A percentile compares a stretch with the other conserved stretches of the same genome.
Evolutionary conservation across 30 jellyfish, hydroid and myxozoan genomes (phyloP).

Genomic region (Aurelia aurita): DNA sequence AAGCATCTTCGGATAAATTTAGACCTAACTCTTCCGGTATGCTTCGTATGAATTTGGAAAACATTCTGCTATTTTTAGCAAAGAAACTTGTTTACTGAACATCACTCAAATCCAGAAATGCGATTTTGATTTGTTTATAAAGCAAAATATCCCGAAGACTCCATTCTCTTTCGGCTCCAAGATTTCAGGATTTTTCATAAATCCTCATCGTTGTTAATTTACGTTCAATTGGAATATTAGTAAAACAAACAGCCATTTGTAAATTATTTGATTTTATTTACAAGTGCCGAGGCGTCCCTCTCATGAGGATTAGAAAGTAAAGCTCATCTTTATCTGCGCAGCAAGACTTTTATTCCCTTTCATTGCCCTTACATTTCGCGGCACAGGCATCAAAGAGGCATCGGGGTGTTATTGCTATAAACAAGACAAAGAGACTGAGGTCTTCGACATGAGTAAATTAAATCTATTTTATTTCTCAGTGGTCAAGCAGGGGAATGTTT

Average conservation of each 20-base stretch:
- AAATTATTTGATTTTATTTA: not conserved
- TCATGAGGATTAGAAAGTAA: conserved; percentile 1
- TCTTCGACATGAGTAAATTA: conserved; percentile 19
- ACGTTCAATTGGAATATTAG: conserved; percentile 24
- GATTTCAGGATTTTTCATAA: not conserved
- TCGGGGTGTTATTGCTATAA: not conserved
- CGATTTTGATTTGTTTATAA: no score
- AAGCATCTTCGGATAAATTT: no score
- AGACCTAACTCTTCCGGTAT: no score
- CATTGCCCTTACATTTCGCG: no score
- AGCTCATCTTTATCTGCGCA: conserved; percentile 5
- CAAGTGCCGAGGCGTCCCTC: conserved; percentile 27
- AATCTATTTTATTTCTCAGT: conserved; percentile 35
- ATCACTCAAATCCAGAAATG: no score
- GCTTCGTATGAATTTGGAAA: no score
- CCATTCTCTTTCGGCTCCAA: not conserved
- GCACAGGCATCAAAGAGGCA: conserved; percentile 3
- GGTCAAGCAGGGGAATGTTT: conserved; percentile 27
- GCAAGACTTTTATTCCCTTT: not conserved
- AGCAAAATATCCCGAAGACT: no score
- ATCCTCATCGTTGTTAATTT: conserved; percentile 5
- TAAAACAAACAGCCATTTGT: conserved; percentile 18
- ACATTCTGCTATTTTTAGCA: no score
- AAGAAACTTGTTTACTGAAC: no score
- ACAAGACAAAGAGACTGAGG: not conserved